These are phyloP conservation scores for Acrobeloides nanus DNA, from an alignment of 2,888 invertebrate genomes.

Conservation along the genomic window DNA sequence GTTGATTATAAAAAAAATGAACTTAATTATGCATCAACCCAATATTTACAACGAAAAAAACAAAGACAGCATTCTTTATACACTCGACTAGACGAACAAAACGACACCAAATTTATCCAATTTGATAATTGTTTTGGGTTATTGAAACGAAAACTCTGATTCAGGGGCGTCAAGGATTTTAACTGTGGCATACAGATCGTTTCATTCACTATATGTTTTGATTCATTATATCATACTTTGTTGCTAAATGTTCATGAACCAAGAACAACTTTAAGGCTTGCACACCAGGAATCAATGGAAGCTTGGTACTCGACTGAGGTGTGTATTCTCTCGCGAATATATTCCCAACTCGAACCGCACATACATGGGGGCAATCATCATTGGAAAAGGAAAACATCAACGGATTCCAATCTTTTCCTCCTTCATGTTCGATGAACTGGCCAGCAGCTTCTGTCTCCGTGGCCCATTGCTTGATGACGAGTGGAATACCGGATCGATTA, in stretches of 20 bases:
- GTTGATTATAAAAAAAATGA: too few species aligned
- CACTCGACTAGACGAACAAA: too few species aligned
- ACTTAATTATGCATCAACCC: too few species aligned
- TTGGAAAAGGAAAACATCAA: constrained; percentile 87
- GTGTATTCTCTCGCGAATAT: constrained; percentile 13
- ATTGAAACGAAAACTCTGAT: too few species aligned
- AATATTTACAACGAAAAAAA: too few species aligned
- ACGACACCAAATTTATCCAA: too few species aligned
- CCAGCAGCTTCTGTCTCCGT: constrained; percentile 60
- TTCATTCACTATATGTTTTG: constrained; percentile 10
- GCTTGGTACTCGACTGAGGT: constrained; percentile 31
- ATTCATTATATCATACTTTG: constrained; percentile 16
- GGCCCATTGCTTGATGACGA: constrained; percentile 80
- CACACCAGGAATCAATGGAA: constrained; percentile 40
- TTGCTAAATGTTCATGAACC: constrained; percentile 28
- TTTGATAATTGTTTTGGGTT: too few species aligned
- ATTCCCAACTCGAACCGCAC: constrained; percentile 14
- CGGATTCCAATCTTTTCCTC: constrained; percentile 82
- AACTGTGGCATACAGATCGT: too few species aligned
- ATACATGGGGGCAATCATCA: constrained; percentile 66
- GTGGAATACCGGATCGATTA: constrained; percentile 87
- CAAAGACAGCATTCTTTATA: too few species aligned
- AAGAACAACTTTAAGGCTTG: constrained; percentile 39
- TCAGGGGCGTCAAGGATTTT: too few species aligned
- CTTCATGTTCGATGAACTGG: constrained; percentile 81